Percentiles rank a stretch among this genome's conserved stretches.
These are phyloP conservation scores for Gadopsis marmoratus DNA, from an alignment of 2,797 vertebrate species.

Conservation along the genomic window DNA sequence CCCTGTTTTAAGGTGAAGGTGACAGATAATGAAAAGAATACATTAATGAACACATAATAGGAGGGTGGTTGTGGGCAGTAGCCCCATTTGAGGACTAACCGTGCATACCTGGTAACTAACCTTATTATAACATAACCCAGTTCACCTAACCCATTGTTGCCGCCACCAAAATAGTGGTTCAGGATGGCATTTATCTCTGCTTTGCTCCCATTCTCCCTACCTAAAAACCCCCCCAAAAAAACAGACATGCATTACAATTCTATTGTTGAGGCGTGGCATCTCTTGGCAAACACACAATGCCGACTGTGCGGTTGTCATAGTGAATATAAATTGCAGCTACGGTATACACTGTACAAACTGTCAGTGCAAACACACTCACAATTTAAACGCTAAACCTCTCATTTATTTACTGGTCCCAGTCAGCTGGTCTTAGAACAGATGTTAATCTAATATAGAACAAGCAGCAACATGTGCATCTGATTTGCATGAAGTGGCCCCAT, in stretches of 20 bases:
- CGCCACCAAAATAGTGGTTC: slow-evolving; percentile 42
- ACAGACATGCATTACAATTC: slow-evolving; percentile 51
- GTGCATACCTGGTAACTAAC: slow-evolving; percentile 51
- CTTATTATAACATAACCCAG: slow-evolving; percentile 9
- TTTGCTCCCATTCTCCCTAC: slow-evolving; percentile 54
- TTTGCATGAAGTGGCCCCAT: not conserved
- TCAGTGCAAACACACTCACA: slow-evolving; percentile 34
- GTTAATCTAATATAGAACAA: slow-evolving; percentile 19
- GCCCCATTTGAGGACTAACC: slow-evolving; percentile 51
- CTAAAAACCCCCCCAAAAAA: slow-evolving; percentile 7
- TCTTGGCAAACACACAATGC: slow-evolving; percentile 58
- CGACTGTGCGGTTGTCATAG: slow-evolving; percentile 67
- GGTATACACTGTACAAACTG: slow-evolving; percentile 29
- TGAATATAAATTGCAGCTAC: slow-evolving; percentile 64
- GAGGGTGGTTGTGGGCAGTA: slow-evolving; percentile 46
- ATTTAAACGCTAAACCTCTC: slow-evolving; percentile 24
- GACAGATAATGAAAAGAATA: slow-evolving; percentile 75
- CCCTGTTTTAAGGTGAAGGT: slow-evolving; percentile 73
- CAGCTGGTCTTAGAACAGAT: not conserved
- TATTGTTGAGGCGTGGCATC: slow-evolving; percentile 61
- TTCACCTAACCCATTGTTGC: slow-evolving; percentile 43
- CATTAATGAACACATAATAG: slow-evolving; percentile 68
- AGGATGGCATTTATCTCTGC: slow-evolving; percentile 64
- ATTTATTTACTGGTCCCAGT: not conserved
- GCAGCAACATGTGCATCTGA: not conserved